Base-by-base conservation (phyloP, 2,797 vertebrate genomes). In the Florisuga fusca region DNA sequence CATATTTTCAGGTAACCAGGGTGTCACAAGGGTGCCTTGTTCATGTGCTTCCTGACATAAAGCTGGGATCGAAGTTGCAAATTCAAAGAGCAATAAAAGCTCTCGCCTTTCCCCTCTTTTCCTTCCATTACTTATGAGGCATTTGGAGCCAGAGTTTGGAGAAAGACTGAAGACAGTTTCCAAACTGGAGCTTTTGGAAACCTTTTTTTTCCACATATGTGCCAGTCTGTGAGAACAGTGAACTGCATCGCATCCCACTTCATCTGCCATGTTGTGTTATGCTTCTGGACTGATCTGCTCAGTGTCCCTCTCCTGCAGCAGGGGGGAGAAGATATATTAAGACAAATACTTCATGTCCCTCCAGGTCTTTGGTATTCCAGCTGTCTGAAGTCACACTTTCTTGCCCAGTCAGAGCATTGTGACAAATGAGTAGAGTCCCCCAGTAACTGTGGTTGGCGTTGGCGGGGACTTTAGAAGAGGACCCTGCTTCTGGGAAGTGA, bases 301-400 rank as follows among this genome's bases (percentile, higher is more conserved):
- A 81, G 62, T 45, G 82, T 68, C 75, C 71, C 69, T 93, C 46
- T 88, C 34, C 85, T 86, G 71, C 66, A 80, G 63, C 10, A 12
- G 51, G 5, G 51, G 34, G 68, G 5, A 48, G 34, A 64, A 64
- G 78, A 79, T 4, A n/a, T 63, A 77, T 71, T 69, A 85, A 59
- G 75, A 72, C 80, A 82, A 90, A 58, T 58, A 55, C 10, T 85
- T 82, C 62, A 31, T 82, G 34, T 85, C 27, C 90, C 90, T 88
- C 63, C 59, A 73, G 78, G 87, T 93, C 93, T 96, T 73, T 90
- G 82, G 57, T 82, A 34, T 66, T 41, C 22, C 91, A 94, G 73
- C 79, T 94, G 46, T 59, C 91, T 90, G 90, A 90, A 84, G 83
- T 63, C 36, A 54, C 29, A 6, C 33, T 63, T 85, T 90, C 50